Conservation (phyloP, 2,888 invertebrate genomes). For the Seira sanloemensis region DNA sequence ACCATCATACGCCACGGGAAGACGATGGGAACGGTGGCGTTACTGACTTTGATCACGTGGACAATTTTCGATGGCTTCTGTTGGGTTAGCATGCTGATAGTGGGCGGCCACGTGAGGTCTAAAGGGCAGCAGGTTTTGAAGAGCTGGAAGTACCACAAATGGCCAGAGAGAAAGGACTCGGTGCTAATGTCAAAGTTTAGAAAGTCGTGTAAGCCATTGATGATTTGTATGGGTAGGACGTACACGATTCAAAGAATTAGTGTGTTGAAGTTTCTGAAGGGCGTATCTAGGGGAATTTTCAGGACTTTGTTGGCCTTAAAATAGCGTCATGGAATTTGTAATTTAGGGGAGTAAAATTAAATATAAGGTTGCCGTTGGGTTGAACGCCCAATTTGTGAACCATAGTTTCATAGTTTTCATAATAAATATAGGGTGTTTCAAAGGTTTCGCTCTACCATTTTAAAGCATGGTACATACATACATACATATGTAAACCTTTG, state of each 20-base stretch:
- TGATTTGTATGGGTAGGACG: neutral
- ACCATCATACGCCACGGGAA: neutral
- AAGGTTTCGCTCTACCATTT: no score
- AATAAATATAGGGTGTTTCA: no score
- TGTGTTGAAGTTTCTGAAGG: conserved; percentile 1
- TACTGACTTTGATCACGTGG: neutral
- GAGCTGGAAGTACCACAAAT: conserved; percentile 21
- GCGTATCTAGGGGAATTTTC: neutral
- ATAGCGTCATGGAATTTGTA: no score
- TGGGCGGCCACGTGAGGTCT: conserved; percentile 18
- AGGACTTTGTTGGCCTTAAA: conserved; percentile 20
- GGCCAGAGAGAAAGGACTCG: neutral
- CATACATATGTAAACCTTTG: no score
- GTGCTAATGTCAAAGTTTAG: conserved; percentile 26
- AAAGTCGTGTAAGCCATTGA: conserved; percentile 18
- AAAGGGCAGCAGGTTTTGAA: neutral
- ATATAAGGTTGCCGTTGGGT: no score
- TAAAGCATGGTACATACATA: no score
- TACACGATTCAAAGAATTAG: conserved; percentile 16
- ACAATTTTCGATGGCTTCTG: neutral
- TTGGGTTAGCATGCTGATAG: neutral
- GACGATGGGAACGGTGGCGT: neutral
- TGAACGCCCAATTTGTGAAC: no score
- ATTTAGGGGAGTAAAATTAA: no score
- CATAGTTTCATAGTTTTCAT: no score